Percentiles rank a stretch among this genome's conserved stretches.
phyloP scores from a whole-genome alignment of 2,113 vertebrate genomes.

The Aptenodytes patagonicus region DNA sequence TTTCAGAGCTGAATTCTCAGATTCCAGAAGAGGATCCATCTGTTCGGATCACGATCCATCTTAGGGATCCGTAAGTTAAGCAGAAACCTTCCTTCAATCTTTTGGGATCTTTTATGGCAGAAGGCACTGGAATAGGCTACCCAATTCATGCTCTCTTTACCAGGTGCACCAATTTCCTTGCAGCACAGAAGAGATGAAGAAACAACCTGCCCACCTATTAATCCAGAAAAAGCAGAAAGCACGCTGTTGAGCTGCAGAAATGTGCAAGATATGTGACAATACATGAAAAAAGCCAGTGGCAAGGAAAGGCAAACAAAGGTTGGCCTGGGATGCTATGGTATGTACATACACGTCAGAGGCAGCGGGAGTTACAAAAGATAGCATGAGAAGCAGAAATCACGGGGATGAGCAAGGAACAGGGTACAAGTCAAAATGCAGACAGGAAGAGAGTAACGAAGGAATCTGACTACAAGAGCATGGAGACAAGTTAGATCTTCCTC shows the following conservation, averaged over 20 bases:
- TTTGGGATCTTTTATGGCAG: not conserved
- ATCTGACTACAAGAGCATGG: not conserved
- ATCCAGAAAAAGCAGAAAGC: not conserved
- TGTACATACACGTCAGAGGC: not conserved
- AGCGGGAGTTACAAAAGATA: not conserved
- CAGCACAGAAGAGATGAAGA: not conserved
- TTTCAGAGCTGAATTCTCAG: not conserved
- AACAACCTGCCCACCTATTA: not conserved
- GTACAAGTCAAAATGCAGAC: not conserved
- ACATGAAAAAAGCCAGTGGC: not conserved
- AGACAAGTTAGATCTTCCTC: not conserved
- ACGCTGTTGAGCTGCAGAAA: not conserved
- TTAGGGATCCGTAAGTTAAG: not conserved
- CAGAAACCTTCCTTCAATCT: not conserved
- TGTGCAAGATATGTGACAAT: not conserved
- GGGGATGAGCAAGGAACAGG: not conserved
- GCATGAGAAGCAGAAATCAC: not conserved
- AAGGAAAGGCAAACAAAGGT: not conserved
- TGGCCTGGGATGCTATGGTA: not conserved
- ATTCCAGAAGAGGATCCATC: not conserved
- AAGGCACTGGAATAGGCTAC: not conserved
- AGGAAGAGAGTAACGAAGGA: not conserved
- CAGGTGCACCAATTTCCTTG: not conserved
- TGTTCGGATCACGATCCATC: accelerated
- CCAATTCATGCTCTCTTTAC: not conserved